Conservation (phyloP, 2,113 vertebrate genomes). For the Petrocephalus zakoni region DNA sequence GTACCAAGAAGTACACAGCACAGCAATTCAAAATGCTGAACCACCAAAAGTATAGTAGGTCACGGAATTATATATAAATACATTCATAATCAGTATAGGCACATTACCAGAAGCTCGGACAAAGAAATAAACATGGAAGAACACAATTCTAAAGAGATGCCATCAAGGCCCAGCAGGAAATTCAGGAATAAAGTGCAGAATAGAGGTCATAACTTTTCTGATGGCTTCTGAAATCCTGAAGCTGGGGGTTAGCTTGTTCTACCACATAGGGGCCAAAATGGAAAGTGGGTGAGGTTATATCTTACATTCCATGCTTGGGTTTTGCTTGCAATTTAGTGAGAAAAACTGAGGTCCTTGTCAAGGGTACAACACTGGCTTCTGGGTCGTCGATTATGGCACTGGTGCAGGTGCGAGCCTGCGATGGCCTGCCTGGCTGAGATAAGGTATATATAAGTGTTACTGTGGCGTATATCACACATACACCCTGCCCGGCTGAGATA, state of each 20-base stretch:
- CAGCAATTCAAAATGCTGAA: background rate
- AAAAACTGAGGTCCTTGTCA: too few relatives aligned
- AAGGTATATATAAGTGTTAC: background rate
- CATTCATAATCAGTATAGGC: background rate
- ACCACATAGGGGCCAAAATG: background rate
- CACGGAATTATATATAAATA: background rate
- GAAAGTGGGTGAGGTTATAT: background rate
- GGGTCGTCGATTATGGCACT: background rate
- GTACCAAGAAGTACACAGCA: background rate
- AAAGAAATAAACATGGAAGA: too few relatives aligned
- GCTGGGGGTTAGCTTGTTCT: background rate
- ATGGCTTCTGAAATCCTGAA: background rate
- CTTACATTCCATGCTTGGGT: background rate
- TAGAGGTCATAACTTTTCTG: background rate
- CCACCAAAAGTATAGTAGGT: background rate
- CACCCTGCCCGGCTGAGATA: too few relatives aligned
- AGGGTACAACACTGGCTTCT: background rate
- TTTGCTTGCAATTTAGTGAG: background rate
- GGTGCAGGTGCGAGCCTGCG: background rate
- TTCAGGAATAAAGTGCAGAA: background rate
- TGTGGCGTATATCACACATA: background rate
- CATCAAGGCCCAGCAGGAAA: background rate
- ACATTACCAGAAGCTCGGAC: too few relatives aligned
- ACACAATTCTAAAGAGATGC: background rate
- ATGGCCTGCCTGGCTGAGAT: background rate